These are phyloP conservation scores for Ochotona curzoniae DNA, from an alignment of 2,113 vertebrate species.

Conservation along the genomic window DNA sequence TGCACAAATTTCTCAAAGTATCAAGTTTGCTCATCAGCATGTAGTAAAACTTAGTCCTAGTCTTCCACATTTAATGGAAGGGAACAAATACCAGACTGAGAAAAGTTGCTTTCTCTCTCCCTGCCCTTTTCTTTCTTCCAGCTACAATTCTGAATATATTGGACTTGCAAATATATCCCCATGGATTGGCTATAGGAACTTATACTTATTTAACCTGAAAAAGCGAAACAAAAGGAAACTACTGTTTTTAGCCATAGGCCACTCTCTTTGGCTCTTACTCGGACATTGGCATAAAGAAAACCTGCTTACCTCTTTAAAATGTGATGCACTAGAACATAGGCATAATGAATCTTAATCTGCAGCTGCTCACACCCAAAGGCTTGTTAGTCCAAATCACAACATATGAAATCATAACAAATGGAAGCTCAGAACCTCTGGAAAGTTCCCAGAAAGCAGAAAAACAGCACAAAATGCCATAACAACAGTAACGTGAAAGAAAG, in stretches of 20 bases:
- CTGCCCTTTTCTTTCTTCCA: background rate
- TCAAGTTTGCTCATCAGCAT: slow-evolving; percentile 15
- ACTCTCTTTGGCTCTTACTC: background rate
- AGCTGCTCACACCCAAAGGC: slow-evolving; percentile 65
- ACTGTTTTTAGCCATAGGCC: background rate
- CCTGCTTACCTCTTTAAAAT: slow-evolving; percentile 50
- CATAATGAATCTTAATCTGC: slow-evolving; percentile 67
- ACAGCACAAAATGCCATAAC: slow-evolving; percentile 48
- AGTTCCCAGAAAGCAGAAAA: slow-evolving; percentile 50
- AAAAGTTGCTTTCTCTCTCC: background rate
- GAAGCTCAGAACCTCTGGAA: slow-evolving; percentile 29
- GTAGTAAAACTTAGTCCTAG: background rate
- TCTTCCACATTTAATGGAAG: slow-evolving; percentile 19
- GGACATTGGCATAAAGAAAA: background rate
- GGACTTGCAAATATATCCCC: background rate
- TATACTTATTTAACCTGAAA: background rate
- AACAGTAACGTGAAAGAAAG: slow-evolving; percentile 41
- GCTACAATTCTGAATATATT: background rate
- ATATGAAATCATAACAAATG: slow-evolving; percentile 62
- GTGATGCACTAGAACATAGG: background rate
- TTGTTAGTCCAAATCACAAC: slow-evolving; percentile 57
- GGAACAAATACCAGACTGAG: background rate
- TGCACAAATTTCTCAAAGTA: background rate
- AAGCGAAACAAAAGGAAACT: background rate
- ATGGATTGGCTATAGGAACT: background rate